phyloP scores from a whole-genome alignment of 2,113 vertebrate genomes.

The Climacteris rufus region DNA sequence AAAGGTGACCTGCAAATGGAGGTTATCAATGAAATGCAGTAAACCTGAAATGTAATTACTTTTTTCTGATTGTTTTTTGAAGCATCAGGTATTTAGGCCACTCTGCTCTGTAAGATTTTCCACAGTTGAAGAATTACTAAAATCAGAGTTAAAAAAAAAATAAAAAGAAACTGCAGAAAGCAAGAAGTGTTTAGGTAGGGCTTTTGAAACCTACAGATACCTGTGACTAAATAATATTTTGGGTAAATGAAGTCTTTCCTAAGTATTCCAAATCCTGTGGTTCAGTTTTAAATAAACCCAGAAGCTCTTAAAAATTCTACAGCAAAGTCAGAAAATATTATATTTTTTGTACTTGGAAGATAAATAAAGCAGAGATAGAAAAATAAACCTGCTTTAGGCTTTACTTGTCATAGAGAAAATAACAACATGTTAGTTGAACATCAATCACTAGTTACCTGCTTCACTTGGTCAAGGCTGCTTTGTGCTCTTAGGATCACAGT shows the following conservation, averaged over 20 bases:
- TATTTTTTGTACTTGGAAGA: neutral
- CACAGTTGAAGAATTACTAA: neutral
- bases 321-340: neutral
- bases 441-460: neutral
- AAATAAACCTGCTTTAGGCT: neutral
- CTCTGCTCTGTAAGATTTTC: neutral
- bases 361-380: neutral
- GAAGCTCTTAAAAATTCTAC: neutral
- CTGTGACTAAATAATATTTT: neutral
- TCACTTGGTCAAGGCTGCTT: neutral
- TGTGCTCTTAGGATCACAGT: neutral
- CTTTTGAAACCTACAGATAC: neutral
- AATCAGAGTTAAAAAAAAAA: neutral
- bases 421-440: neutral
- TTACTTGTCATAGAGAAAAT: neutral
- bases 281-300: neutral
- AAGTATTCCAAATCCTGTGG: neutral
- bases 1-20: constrained; percentile 39
- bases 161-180: neutral
- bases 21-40: constrained; percentile 28
- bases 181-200: neutral
- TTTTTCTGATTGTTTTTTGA: neutral
- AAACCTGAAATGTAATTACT: constrained; percentile 12
- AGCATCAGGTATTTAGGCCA: neutral
- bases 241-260: neutral